Evolutionary conservation across 2,113 vertebrate genomes (phyloP).

Genomic region (Orycteropus afer): DNA sequence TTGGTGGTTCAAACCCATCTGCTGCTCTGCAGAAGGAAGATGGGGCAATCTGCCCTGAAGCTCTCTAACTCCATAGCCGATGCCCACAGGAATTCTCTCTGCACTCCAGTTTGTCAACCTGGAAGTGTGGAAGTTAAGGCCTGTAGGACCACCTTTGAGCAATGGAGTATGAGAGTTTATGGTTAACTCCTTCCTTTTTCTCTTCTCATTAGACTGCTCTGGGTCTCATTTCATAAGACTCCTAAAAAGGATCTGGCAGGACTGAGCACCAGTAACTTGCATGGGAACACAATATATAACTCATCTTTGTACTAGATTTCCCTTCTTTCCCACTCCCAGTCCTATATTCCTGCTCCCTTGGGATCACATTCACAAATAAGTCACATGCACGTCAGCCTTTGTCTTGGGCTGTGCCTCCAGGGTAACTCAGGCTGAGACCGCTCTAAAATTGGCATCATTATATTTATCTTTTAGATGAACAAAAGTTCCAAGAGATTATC

Average conservation of each 20-base stretch:
- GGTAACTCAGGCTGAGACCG: background rate
- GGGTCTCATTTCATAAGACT: background rate
- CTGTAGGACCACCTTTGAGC: background rate
- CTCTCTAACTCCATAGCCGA: background rate
- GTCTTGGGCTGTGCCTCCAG: background rate
- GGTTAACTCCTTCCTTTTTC: no score
- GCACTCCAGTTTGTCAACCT: background rate
- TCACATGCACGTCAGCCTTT: fast-evolving
- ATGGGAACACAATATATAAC: background rate
- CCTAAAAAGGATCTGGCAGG: background rate
- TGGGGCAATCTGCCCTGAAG: background rate
- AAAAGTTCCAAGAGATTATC: background rate
- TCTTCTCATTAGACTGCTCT: background rate
- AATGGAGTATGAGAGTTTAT: fast-evolving
- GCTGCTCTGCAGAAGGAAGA: no score
- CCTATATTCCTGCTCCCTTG: background rate
- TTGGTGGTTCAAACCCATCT: no score
- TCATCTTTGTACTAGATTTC: background rate
- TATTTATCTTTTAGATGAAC: background rate
- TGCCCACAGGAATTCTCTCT: background rate
- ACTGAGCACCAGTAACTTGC: background rate
- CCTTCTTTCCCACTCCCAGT: no score
- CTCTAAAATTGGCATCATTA: background rate
- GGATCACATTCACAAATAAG: background rate
- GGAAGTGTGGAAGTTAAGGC: background rate